A percentile compares a stretch with the other conserved stretches of the same genome.
Evolutionary conservation across 2,797 vertebrate genomes (phyloP).

Genomic region (Acipenser oxyrinchus): DNA sequence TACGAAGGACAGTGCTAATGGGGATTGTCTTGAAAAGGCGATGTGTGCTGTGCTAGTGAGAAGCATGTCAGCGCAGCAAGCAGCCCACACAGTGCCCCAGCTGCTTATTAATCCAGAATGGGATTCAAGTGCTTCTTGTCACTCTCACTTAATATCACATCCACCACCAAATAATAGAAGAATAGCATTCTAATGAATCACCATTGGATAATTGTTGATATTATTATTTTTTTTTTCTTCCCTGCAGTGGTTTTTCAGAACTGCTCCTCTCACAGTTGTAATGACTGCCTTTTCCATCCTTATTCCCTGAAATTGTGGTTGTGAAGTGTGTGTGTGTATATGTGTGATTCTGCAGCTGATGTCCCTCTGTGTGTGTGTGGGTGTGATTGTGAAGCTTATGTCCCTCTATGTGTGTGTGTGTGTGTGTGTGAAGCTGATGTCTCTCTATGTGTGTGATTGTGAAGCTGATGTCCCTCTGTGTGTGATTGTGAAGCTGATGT

Average conservation of each 20-base stretch:
- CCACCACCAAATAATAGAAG: slow-evolving; percentile 3
- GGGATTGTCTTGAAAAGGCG: slow-evolving; percentile 32
- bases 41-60: slow-evolving; percentile 2
- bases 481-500: too few relatives aligned
- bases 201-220: slow-evolving; percentile 17
- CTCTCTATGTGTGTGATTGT: too few relatives aligned
- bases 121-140: slow-evolving; percentile 25
- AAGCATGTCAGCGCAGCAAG: slow-evolving; percentile 18
- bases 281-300: neutral
- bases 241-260: slow-evolving; percentile 14
- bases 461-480: too few relatives aligned
- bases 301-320: too few relatives aligned
- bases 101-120: slow-evolving; percentile 23
- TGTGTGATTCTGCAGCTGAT: too few relatives aligned
- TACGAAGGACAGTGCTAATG: slow-evolving; percentile 27
- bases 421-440: too few relatives aligned
- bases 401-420: too few relatives aligned
- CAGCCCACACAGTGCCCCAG: slow-evolving; percentile 22
- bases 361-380: too few relatives aligned
- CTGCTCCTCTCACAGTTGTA: slow-evolving; percentile 6
- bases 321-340: too few relatives aligned
- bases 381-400: too few relatives aligned
- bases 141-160: slow-evolving; percentile 20
- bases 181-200: slow-evolving; percentile 25
- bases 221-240: slow-evolving; percentile 17